Conservation (phyloP, 2,888 invertebrate species). For the Drosophila limbata region DNA sequence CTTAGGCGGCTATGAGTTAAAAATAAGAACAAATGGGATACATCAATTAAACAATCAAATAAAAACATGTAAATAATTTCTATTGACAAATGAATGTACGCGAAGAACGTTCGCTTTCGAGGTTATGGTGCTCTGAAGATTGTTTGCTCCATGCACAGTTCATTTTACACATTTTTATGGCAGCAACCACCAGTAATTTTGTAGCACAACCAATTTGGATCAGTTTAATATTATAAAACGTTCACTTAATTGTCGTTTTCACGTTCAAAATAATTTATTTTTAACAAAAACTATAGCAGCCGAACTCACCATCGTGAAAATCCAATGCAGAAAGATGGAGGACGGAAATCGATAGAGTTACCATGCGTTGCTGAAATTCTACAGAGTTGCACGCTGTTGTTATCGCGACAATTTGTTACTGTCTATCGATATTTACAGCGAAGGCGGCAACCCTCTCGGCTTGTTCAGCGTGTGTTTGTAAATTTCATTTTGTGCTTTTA, state of each 20-base stretch:
- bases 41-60: slow-evolving; percentile 1
- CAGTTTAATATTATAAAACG: slow-evolving; percentile 12
- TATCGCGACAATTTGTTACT: slow-evolving; percentile 10
- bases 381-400: slow-evolving; percentile 26
- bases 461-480: slow-evolving; percentile 30
- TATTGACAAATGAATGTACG: slow-evolving; percentile 14
- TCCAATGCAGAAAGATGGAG: slow-evolving; percentile 85
- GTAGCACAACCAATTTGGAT: slow-evolving; percentile 12
- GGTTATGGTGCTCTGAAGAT: slow-evolving; percentile 63
- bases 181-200: slow-evolving; percentile 10
- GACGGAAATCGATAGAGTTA: slow-evolving; percentile 83
- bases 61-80: slow-evolving; percentile 3
- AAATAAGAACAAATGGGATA: neutral
- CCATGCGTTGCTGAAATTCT: slow-evolving; percentile 58
- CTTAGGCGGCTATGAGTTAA: slow-evolving; percentile 91
- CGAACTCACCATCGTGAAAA: slow-evolving; percentile 85
- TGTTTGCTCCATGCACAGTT: slow-evolving; percentile 44
- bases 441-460: slow-evolving; percentile 43
- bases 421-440: slow-evolving; percentile 35
- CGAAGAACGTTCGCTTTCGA: slow-evolving; percentile 48
- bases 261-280: slow-evolving; percentile 52
- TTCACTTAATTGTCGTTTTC: slow-evolving; percentile 36
- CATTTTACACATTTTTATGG: slow-evolving; percentile 20
- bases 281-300: slow-evolving; percentile 45
- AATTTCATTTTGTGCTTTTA: slow-evolving; percentile 4